Percentiles rank a stretch among this genome's conserved stretches.
These are phyloP conservation scores for Pseudorectes ferrugineus DNA, from an alignment of 2,113 vertebrate genomes.

Conservation along the genomic window DNA sequence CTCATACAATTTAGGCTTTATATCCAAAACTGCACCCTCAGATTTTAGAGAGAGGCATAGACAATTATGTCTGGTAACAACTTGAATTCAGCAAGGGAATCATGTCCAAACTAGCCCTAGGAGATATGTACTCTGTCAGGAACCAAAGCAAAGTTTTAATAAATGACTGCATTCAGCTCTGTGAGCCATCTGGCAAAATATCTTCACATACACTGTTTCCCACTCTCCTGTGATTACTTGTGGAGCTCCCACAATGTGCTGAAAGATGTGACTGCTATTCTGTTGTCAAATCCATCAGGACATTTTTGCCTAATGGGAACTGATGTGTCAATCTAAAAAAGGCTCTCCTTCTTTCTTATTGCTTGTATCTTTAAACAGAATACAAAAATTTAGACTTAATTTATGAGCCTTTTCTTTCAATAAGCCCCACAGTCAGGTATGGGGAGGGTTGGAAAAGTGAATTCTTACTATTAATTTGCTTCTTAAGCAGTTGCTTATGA, in stretches of 20 bases:
- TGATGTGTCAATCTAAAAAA: not conserved
- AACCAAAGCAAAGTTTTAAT: not conserved
- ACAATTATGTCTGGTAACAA: not conserved
- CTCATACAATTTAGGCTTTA: not conserved
- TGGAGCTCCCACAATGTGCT: not conserved
- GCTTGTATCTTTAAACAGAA: not conserved
- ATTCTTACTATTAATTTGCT: not conserved
- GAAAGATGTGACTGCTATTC: slow-evolving; percentile 4
- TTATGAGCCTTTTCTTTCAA: not conserved
- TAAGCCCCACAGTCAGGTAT: not conserved
- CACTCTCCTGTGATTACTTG: slow-evolving; percentile 19
- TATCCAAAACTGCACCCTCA: not conserved
- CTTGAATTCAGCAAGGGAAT: not conserved
- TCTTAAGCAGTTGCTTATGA: not conserved
- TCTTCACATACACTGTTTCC: not conserved
- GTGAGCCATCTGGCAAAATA: slow-evolving; percentile 44
- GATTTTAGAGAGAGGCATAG: not conserved
- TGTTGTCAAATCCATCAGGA: slow-evolving; percentile 1
- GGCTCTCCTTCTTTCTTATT: not conserved
- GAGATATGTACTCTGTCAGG: not conserved
- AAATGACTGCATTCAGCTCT: not conserved
- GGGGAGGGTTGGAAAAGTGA: not conserved
- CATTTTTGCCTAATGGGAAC: not conserved
- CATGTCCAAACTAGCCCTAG: not conserved
- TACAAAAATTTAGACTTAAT: not conserved